Evolutionary conservation across 2,797 vertebrate species (phyloP), one percentile per base, ranked within the genome.

Genomic region (Enteromius viviparus): DNA sequence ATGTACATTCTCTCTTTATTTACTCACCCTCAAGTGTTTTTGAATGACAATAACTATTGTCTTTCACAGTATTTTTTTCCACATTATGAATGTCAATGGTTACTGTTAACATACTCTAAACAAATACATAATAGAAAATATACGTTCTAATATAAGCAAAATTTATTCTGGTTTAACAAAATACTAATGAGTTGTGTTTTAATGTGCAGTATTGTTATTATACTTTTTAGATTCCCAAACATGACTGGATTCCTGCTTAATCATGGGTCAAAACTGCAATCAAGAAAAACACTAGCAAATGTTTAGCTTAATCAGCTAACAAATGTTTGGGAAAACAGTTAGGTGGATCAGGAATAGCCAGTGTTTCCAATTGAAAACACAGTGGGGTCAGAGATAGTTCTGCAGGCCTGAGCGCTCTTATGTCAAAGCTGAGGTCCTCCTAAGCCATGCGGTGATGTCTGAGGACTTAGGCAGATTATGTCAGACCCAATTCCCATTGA

Each of bases 391-490:
- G 47, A 47, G 75, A 55, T 37, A 29, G 60, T n/a, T 49, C 42
- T 72, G 55, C 2, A 69, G 45, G 37, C 42, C 91, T 87, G 83
- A 90, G 87, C 81, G 70, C 89, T 91, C 92, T 90, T 91, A 89
- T 91, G 91, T 92, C 90, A 92, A 92, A 90, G 91, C 89, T 89
- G 87, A 90, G 92, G 91, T 93, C 92, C 90, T 92, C 90, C 92
- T 90, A 90, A 91, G 89, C 91, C 92, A 89, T 55, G 76, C 7
- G 53, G 62, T 87, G 90, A 90, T 91, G 92, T 93, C 93, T 94
- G 93, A 92, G 89, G 92, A 92, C 91, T 95, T 93, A 89, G 88
- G 82, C 89, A 92, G 94, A 94, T 95, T 95, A 95, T 93, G 93
- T 95, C 93, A 93, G 91, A 91, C 89, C 91, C 91, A 94, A 94